Conservation (phyloP, 2,797 vertebrate genomes). For the Trachops cirrhosus region DNA sequence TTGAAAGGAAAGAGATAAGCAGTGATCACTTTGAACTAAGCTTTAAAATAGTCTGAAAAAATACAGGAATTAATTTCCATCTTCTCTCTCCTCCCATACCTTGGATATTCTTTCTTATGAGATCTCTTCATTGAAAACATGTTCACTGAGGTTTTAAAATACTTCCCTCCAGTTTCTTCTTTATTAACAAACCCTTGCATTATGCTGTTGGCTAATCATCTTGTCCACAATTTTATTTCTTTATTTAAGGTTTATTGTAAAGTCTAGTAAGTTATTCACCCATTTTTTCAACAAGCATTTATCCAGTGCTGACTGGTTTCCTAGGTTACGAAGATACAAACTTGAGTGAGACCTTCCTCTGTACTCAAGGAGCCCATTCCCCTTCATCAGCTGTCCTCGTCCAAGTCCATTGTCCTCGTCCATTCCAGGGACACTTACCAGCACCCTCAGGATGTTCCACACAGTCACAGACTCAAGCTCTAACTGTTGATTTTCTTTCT, state of each 20-base stretch:
- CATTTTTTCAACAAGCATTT: not conserved
- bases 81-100: not conserved
- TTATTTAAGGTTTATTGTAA: slow-evolving; percentile 10
- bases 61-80: not conserved
- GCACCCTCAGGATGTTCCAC: not conserved
- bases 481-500: not conserved
- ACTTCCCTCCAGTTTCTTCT: slow-evolving; percentile 1
- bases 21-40: not conserved
- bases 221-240: not conserved
- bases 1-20: not conserved
- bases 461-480: not conserved
- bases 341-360: not conserved
- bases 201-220: not conserved
- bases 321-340: not conserved
- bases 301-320: not conserved
- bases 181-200: slow-evolving; percentile 12
- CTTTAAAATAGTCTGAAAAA: not conserved
- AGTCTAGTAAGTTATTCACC: not conserved
- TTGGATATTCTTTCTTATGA: not conserved
- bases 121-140: not conserved
- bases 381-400: not conserved
- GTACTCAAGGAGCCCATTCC: not conserved
- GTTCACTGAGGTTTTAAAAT: not conserved
- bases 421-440: not conserved
- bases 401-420: not conserved